Evolutionary conservation across 1,140 invertebrate species (phyloP).

Genomic region (Antheraea mylitta): DNA sequence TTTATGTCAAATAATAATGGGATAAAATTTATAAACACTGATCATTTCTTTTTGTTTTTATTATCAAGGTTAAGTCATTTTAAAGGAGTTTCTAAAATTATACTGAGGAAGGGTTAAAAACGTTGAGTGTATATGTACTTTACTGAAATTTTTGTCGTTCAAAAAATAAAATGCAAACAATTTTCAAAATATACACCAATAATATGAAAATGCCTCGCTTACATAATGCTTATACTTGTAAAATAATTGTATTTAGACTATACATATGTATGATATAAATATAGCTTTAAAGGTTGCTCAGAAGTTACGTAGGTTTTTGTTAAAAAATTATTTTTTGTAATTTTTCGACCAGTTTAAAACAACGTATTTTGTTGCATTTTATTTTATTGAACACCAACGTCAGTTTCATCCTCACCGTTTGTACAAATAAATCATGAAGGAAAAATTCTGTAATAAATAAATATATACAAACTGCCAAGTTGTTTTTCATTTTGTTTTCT

Average conservation of each 20-base stretch:
- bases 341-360: constrained; percentile 36
- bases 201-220: constrained; percentile 8
- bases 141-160: constrained; percentile 40
- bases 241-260: constrained; percentile 34
- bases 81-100: neutral
- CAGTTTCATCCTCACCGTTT: constrained; percentile 44
- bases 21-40: neutral
- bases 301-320: constrained; percentile 5
- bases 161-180: constrained; percentile 54
- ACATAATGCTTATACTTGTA: constrained; percentile 22
- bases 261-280: neutral
- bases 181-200: neutral
- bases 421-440: constrained; percentile 66
- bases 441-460: constrained; percentile 57
- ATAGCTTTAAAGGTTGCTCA: neutral
- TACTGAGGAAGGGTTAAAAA: neutral
- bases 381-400: constrained; percentile 59
- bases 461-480: constrained; percentile 69
- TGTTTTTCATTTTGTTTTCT: constrained; percentile 30
- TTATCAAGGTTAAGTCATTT: neutral
- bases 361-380: constrained; percentile 54
- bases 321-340: constrained; percentile 28
- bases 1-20: neutral
- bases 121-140: constrained; percentile 21
- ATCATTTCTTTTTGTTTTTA: neutral